Evolutionary conservation across 2,113 vertebrate species (phyloP).

Genomic region (Cavia porcellus): DNA sequence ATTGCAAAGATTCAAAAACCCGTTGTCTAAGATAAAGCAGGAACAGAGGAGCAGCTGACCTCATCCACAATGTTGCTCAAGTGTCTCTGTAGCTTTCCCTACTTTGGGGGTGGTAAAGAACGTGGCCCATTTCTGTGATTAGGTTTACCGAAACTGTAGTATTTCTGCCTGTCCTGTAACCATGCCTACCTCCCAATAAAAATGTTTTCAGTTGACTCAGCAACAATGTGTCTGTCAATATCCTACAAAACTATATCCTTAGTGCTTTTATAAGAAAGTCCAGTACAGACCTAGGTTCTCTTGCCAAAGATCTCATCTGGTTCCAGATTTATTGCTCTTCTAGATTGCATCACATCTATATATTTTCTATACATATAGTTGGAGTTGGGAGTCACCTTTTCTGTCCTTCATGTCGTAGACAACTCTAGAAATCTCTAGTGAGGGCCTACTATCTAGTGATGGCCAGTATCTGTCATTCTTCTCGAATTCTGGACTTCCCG

Average conservation of each 20-base stretch:
- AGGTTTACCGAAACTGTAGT: neutral
- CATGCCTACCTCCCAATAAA: constrained; percentile 71
- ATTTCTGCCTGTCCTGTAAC: constrained; percentile 59
- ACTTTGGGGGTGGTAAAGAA: neutral
- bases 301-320: neutral
- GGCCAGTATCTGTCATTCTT: neutral
- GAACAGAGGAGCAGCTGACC: neutral
- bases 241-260: constrained; percentile 59
- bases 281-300: neutral
- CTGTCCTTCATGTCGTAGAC: neutral
- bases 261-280: neutral
- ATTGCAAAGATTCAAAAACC: neutral
- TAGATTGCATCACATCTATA: neutral
- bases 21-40: neutral
- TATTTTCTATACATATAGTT: neutral
- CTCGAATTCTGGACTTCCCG: neutral
- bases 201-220: constrained; percentile 58
- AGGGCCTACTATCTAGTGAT: neutral
- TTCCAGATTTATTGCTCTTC: neutral
- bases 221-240: constrained; percentile 74
- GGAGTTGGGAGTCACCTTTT: neutral
- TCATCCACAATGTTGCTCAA: neutral
- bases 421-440: neutral
- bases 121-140: neutral
- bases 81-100: neutral